Percentiles rank a stretch among this genome's conserved stretches.
Conservation (phyloP, 2,113 vertebrate genomes). For the Sebastes fasciatus region DNA sequence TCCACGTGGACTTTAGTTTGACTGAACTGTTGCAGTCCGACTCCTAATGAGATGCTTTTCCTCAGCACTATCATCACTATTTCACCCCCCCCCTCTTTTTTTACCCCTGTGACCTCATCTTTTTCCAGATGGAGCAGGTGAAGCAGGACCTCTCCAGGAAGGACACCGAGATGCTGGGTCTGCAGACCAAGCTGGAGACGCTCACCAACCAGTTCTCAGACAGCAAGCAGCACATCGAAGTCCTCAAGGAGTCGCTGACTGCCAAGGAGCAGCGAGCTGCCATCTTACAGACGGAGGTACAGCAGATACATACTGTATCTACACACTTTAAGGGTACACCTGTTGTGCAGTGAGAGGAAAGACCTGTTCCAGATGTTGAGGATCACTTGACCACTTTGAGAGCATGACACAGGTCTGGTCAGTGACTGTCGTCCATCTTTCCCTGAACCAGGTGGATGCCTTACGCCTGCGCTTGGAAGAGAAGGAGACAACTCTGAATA, state of each 20-base stretch:
- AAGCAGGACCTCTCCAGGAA: constrained; percentile 98
- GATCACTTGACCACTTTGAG: background rate
- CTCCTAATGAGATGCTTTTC: background rate
- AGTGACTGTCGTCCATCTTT: background rate
- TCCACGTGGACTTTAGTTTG: background rate
- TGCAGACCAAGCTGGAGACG: constrained; percentile 97
- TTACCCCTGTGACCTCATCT: background rate
- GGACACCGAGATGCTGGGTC: constrained; percentile 94
- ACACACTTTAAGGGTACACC: background rate
- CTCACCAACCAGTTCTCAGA: constrained; percentile 98
- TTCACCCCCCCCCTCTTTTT: background rate
- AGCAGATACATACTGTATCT: background rate
- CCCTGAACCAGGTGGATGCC: constrained; percentile 90
- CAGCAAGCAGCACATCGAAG: constrained; percentile 98
- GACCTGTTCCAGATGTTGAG: no score
- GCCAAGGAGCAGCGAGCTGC: constrained; percentile 98
- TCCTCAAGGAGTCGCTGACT: constrained; percentile 97
- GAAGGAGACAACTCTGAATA: constrained; percentile 96
- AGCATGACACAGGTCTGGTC: background rate
- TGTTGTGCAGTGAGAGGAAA: no score
- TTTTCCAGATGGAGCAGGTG: constrained; percentile 93
- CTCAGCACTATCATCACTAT: background rate
- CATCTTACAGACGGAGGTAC: constrained; percentile 97
- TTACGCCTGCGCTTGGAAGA: constrained; percentile 95
- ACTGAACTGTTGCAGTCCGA: background rate